Percentiles rank a stretch among this genome's conserved stretches.
Conservation (phyloP, 2,888 invertebrate genomes). For the Pyrgus malvae region DNA sequence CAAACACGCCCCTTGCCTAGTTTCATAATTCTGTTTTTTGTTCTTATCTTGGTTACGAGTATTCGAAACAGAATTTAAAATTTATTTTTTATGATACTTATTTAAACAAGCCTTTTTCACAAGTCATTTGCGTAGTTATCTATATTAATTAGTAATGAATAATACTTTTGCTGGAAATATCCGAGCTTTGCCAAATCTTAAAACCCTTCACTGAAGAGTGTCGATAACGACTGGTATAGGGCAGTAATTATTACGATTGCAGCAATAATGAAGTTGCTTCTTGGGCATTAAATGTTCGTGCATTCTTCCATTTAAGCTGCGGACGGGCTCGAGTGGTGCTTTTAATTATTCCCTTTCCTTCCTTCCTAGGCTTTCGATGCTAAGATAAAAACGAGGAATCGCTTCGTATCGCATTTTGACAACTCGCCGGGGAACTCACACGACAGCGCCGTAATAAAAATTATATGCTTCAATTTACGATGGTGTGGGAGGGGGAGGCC, state of each 20-base stretch:
- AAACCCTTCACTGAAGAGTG: too few species aligned
- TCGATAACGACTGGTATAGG: not conserved
- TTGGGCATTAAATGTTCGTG: conserved; percentile 17
- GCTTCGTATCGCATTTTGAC: conserved; percentile 41
- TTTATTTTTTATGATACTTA: too few species aligned
- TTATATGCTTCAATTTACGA: conserved; percentile 82
- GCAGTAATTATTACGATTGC: conserved; percentile 18
- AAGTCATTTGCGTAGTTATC: too few species aligned
- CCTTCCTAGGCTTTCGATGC: conserved; percentile 11
- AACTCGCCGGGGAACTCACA: conserved; percentile 58
- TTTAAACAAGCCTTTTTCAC: too few species aligned
- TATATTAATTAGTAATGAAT: too few species aligned
- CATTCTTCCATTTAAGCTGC: conserved; percentile 14
- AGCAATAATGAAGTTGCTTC: conserved; percentile 20
- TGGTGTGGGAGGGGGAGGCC: conserved; percentile 56
- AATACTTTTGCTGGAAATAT: too few species aligned
- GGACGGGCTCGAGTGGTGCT: conserved; percentile 25
- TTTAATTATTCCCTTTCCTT: conserved; percentile 21
- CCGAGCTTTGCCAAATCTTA: too few species aligned
- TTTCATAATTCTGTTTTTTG: too few species aligned
- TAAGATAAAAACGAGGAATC: conserved; percentile 24
- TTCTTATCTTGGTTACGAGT: too few species aligned
- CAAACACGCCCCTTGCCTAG: too few species aligned
- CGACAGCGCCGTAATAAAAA: conserved; percentile 79
- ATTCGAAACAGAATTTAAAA: too few species aligned